phyloP scores from a whole-genome alignment of 1,140 invertebrate genomes.

The Diabrotica undecimpunctata region DNA sequence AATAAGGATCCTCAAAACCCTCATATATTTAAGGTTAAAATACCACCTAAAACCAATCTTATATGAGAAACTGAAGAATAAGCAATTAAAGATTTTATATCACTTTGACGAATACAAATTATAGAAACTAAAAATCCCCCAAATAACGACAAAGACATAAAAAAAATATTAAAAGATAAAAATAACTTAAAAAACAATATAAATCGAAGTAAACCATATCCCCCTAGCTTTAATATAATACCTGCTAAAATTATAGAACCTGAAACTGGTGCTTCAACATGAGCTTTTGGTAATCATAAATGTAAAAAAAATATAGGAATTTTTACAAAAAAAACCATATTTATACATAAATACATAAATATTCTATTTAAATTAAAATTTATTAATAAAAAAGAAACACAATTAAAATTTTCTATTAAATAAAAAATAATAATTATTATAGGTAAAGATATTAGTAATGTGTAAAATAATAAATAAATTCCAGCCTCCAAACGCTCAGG shows the following conservation, averaged over 20 bases:
- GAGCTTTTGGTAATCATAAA: slow-evolving; percentile 68
- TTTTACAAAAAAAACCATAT: slow-evolving; percentile 64
- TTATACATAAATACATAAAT: slow-evolving; percentile 53
- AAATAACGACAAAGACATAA: slow-evolving; percentile 53
- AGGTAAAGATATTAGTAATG: slow-evolving; percentile 58
- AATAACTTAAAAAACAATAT: slow-evolving; percentile 48
- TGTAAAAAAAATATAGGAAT: slow-evolving; percentile 66
- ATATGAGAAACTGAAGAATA: slow-evolving; percentile 63
- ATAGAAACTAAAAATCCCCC: slow-evolving; percentile 55
- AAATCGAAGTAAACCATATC: slow-evolving; percentile 59
- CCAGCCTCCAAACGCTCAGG: slow-evolving; percentile 58
- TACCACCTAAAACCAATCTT: slow-evolving; percentile 50
- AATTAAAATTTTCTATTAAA: slow-evolving; percentile 46
- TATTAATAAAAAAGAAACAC: slow-evolving; percentile 51
- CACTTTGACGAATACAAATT: slow-evolving; percentile 58
- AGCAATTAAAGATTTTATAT: slow-evolving; percentile 61
- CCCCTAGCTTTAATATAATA: slow-evolving; percentile 65
- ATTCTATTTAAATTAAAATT: slow-evolving; percentile 48
- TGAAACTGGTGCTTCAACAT: slow-evolving; percentile 67
- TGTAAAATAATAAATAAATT: slow-evolving; percentile 62
- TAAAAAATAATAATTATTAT: slow-evolving; percentile 56
- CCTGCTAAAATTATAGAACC: slow-evolving; percentile 70
- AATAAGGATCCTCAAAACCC: slow-evolving; percentile 51
- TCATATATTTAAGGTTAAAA: slow-evolving; percentile 49
- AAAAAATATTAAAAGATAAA: slow-evolving; percentile 50